Conservation (phyloP, 2,797 vertebrate genomes). For the Tenualosa thibaudeaui region DNA sequence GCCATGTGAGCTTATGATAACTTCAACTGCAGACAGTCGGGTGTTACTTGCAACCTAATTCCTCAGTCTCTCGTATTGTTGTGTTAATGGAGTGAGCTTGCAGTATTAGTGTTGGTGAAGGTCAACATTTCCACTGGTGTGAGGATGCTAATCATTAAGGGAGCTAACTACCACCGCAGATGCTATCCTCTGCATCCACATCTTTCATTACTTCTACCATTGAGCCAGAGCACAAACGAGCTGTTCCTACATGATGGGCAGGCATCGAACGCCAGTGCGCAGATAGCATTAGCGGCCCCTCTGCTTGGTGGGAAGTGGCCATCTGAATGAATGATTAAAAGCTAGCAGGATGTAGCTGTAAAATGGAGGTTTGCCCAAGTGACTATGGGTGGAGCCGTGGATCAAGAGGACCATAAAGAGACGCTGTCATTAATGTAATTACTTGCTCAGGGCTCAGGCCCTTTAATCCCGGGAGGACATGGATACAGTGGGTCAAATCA, state of each 20-base stretch:
- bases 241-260: neutral
- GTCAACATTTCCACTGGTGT: neutral
- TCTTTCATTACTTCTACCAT: neutral
- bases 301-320: neutral
- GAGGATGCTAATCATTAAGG: neutral
- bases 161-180: neutral
- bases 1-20: neutral
- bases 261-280: neutral
- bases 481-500: neutral
- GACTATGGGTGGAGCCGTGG: neutral
- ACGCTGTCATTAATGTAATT: neutral
- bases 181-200: neutral
- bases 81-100: neutral
- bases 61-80: neutral
- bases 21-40: neutral
- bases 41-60: neutral
- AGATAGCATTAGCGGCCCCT: slow-evolving; percentile 13
- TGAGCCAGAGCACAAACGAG: neutral
- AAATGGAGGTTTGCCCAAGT: slow-evolving; percentile 1
- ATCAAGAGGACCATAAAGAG: neutral
- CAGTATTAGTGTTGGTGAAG: neutral
- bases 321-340: slow-evolving; percentile 9
- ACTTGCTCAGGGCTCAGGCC: neutral
- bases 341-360: slow-evolving; percentile 7
- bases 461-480: neutral